These are phyloP conservation scores for Rhyacophila evoluta DNA, from an alignment of 2,888 invertebrate genomes.

Conservation along the genomic window DNA sequence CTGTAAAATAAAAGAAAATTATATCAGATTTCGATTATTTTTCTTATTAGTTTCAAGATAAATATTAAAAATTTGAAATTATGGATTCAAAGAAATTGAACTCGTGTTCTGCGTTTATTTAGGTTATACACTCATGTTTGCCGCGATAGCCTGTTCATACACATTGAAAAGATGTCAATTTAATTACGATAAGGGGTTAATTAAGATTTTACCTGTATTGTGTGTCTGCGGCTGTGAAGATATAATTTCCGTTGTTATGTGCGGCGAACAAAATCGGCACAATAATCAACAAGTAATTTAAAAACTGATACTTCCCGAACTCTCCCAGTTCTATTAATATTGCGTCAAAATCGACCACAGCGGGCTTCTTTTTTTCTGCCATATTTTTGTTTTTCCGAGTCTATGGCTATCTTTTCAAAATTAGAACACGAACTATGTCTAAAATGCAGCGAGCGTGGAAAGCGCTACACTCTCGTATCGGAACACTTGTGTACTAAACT, in stretches of 20 bases:
- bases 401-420: not conserved
- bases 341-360: constrained; percentile 60
- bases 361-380: constrained; percentile 33
- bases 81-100: too few relatives aligned
- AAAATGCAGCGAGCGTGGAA: not conserved
- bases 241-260: constrained; percentile 67
- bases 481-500: not conserved
- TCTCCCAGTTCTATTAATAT: constrained; percentile 67
- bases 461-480: not conserved
- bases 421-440: not conserved
- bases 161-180: too few relatives aligned
- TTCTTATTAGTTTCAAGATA: too few relatives aligned
- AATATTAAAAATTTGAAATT: too few relatives aligned
- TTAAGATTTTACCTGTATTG: constrained; percentile 70
- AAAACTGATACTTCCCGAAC: constrained; percentile 71
- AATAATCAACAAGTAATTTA: constrained; percentile 68
- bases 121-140: too few relatives aligned
- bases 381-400: constrained; percentile 2
- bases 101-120: too few relatives aligned
- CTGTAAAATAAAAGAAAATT: too few relatives aligned
- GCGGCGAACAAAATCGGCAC: constrained; percentile 70
- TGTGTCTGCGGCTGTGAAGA: constrained; percentile 71
- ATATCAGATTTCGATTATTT: too few relatives aligned
- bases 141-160: too few relatives aligned
- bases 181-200: too few relatives aligned